Evolutionary conservation across 2,113 vertebrate species (phyloP).

Genomic region (Apistogramma diplotaenia): DNA sequence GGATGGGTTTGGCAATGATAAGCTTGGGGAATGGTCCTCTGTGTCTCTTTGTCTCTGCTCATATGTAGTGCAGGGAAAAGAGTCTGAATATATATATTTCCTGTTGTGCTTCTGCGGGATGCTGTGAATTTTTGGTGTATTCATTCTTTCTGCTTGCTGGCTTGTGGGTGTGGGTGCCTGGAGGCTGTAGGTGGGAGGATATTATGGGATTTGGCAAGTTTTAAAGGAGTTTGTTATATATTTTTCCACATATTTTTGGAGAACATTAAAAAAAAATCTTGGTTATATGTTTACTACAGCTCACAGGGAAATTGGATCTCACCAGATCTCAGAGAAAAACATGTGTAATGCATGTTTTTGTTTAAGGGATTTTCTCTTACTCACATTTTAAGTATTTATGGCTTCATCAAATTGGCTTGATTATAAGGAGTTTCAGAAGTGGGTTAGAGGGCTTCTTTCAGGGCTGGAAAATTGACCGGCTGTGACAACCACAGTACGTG

Average conservation of each 20-base stretch:
- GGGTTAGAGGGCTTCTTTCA: slow-evolving; percentile 16
- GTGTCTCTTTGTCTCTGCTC: slow-evolving; percentile 3
- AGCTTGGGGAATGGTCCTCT: neutral
- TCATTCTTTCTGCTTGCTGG: neutral
- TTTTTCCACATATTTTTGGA: slow-evolving; percentile 14
- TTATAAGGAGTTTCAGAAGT: slow-evolving; percentile 42
- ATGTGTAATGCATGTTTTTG: slow-evolving; percentile 19
- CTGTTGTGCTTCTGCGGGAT: neutral
- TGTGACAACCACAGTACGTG: slow-evolving; percentile 31
- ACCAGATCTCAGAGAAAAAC: slow-evolving; percentile 3
- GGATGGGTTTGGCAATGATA: slow-evolving; percentile 2
- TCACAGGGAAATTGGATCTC: neutral
- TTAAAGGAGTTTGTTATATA: neutral
- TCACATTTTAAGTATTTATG: slow-evolving; percentile 46
- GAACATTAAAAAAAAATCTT: neutral
- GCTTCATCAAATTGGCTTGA: slow-evolving; percentile 31
- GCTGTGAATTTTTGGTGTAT: neutral
- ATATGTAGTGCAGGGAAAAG: neutral
- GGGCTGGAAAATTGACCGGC: neutral
- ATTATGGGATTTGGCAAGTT: slow-evolving; percentile 19
- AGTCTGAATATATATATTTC: slow-evolving; percentile 2
- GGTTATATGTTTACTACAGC: slow-evolving; percentile 10
- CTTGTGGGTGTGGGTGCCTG: slow-evolving; percentile 14
- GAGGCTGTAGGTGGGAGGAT: slow-evolving; percentile 11
- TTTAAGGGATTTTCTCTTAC: slow-evolving; percentile 4